Conservation (phyloP, 1,140 invertebrate species). For the Callitettix versicolor region DNA sequence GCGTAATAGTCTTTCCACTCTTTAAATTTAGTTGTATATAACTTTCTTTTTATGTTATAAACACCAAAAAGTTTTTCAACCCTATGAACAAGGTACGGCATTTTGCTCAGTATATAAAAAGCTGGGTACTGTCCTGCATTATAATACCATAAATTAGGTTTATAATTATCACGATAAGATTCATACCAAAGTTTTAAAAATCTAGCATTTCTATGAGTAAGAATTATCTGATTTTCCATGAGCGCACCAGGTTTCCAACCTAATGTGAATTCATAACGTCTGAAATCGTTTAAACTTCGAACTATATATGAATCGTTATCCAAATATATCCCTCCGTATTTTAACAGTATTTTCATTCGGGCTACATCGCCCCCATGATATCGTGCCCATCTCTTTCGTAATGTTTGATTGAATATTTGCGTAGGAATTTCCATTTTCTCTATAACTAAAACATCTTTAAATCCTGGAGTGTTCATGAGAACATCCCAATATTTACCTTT, state of each 20-base stretch:
- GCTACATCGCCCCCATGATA: constrained; percentile 23
- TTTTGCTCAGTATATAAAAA: constrained; percentile 19
- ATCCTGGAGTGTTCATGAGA: constrained; percentile 11
- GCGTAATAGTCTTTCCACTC: constrained; percentile 21
- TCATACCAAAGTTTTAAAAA: constrained; percentile 30
- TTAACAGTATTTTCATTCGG: constrained; percentile 18
- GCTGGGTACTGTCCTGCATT: constrained; percentile 29
- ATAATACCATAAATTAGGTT: constrained; percentile 28
- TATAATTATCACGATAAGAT: constrained; percentile 26
- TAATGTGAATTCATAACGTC: constrained; percentile 32
- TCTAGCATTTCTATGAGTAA: constrained; percentile 30
- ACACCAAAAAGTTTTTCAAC: constrained; percentile 26
- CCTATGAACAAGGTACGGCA: constrained; percentile 27
- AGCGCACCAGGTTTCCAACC: constrained; percentile 29
- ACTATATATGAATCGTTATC: constrained; percentile 24
- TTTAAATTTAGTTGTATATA: constrained; percentile 1
- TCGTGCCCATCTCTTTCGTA: constrained; percentile 9
- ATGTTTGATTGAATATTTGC: constrained; percentile 27
- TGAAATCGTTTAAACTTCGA: constrained; percentile 18
- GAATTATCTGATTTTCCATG: constrained; percentile 29
- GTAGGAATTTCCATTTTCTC: constrained; percentile 20
- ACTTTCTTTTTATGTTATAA: constrained; percentile 5
- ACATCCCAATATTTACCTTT: constrained; percentile 22
- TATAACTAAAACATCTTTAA: constrained; percentile 17
- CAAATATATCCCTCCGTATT: constrained; percentile 24